phyloP scores from a whole-genome alignment of 2,113 vertebrate species.

The Ivindomyrus marchei region DNA sequence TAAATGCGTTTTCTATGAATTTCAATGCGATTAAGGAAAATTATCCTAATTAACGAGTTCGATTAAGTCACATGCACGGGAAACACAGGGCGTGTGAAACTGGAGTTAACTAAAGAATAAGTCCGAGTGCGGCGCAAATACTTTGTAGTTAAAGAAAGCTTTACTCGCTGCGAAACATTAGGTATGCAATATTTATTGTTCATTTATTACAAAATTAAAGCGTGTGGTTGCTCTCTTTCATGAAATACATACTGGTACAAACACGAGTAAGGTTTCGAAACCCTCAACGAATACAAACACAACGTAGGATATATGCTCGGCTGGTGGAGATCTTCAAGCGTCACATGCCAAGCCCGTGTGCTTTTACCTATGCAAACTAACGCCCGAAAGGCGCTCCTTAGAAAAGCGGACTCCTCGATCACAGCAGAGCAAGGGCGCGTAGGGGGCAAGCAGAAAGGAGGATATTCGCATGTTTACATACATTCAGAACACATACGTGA shows the following conservation, averaged over 20 bases:
- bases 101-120: background rate
- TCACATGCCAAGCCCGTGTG: constrained; percentile 61
- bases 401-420: constrained; percentile 36
- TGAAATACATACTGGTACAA: constrained; percentile 58
- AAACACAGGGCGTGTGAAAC: background rate
- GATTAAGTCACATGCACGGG: background rate
- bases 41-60: background rate
- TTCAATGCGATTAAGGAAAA: background rate
- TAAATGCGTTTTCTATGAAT: background rate
- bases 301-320: constrained; percentile 60
- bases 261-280: constrained; percentile 55
- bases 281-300: constrained; percentile 55
- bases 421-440: constrained; percentile 47
- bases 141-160: background rate
- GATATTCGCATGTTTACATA: constrained; percentile 22
- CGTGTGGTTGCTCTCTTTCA: constrained; percentile 54
- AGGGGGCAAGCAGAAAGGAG: background rate
- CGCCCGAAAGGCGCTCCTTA: constrained; percentile 38
- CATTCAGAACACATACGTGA: constrained; percentile 35
- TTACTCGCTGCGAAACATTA: constrained; percentile 20
- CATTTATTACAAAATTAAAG: constrained; percentile 62
- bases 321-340: constrained; percentile 56
- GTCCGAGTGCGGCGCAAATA: background rate
- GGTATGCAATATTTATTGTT: constrained; percentile 63
- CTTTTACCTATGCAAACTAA: constrained; percentile 58